Conservation (phyloP, 2,888 invertebrate species). For the Spilosoma lubricipeda region DNA sequence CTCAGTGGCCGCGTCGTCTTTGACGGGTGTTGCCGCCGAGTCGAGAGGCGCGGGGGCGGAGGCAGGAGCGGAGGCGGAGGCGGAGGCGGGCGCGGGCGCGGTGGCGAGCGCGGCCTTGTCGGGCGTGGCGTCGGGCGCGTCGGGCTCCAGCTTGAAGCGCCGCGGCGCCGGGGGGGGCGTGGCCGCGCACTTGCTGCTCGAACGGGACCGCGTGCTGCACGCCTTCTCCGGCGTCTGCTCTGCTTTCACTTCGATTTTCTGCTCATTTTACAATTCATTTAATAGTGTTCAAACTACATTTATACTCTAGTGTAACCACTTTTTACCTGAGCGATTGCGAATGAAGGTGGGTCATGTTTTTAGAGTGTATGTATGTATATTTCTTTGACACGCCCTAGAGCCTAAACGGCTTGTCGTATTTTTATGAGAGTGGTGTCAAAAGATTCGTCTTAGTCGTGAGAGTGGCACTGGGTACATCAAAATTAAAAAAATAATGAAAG, state of each 20-base stretch:
- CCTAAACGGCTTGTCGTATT: no score
- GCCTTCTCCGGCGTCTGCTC: slow-evolving; percentile 80
- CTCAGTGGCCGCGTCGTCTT: slow-evolving; percentile 64
- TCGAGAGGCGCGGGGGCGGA: slow-evolving; percentile 50
- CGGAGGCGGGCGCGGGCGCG: slow-evolving; percentile 15
- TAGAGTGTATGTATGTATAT: no score
- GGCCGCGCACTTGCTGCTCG: slow-evolving; percentile 70
- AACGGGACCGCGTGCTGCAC: slow-evolving; percentile 65
- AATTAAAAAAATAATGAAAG: no score
- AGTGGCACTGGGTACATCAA: no score
- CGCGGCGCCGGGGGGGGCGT: slow-evolving; percentile 73
- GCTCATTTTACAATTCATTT: neutral
- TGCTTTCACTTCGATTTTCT: slow-evolving; percentile 83
- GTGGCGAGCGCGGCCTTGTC: slow-evolving; percentile 69
- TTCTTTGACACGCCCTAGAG: no score
- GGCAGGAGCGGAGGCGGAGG: no score
- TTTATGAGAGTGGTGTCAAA: no score
- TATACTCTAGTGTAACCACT: neutral
- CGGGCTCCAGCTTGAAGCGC: slow-evolving; percentile 76
- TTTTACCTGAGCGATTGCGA: no score
- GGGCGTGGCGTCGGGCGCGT: slow-evolving; percentile 39
- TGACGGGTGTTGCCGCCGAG: slow-evolving; percentile 58
- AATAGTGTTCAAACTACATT: neutral
- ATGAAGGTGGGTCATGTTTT: neutral
- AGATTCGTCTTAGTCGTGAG: no score